These are phyloP conservation scores for Sardina pilchardus DNA, from an alignment of 2,113 vertebrate species.

Conservation along the genomic window DNA sequence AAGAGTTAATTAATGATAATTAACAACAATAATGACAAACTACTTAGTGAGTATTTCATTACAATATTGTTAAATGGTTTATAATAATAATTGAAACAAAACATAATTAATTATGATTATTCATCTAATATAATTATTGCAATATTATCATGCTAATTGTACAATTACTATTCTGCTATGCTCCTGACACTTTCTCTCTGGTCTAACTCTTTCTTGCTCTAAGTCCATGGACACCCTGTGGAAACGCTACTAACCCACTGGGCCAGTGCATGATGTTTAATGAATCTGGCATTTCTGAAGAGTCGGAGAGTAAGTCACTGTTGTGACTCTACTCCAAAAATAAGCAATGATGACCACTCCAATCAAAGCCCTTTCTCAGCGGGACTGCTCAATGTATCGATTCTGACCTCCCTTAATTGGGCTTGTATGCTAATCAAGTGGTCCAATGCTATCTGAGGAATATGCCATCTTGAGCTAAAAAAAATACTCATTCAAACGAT, in stretches of 20 bases:
- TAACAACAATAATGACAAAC: too few species aligned
- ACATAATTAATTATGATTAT: too few species aligned
- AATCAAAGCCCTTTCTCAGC: not conserved
- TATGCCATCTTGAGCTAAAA: not conserved
- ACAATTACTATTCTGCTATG: not conserved
- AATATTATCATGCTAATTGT: not conserved
- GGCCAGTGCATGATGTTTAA: not conserved
- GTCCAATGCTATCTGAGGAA: constrained; percentile 25
- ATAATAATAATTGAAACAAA: too few species aligned
- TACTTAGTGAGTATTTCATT: too few species aligned
- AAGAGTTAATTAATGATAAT: too few species aligned
- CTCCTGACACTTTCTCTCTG: not conserved
- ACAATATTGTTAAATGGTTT: too few species aligned
- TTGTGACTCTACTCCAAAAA: not conserved
- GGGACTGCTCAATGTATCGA: not conserved
- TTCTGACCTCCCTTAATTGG: constrained; percentile 29
- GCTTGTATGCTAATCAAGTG: constrained; percentile 13
- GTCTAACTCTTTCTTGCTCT: not conserved
- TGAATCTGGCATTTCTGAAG: not conserved
- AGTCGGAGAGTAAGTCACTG: not conserved
- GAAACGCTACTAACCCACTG: not conserved
- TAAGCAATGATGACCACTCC: not conserved
- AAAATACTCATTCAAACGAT: not conserved
- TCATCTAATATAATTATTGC: too few species aligned
- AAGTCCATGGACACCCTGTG: not conserved